phyloP scores from a whole-genome alignment of 2,113 vertebrate genomes.

The Todiramphus saurophagus region DNA sequence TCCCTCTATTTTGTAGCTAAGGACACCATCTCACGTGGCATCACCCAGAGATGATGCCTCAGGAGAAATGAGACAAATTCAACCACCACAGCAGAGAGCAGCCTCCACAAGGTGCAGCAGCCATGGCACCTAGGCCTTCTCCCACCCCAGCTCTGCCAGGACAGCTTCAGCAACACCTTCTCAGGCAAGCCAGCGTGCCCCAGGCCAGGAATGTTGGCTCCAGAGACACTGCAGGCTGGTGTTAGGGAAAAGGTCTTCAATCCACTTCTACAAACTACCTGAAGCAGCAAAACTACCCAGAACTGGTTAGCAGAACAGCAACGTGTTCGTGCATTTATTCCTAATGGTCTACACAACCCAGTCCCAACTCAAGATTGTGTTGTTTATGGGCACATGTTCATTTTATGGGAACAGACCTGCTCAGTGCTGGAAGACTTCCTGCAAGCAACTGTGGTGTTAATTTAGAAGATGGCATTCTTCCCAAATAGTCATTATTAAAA shows the following conservation, averaged over 20 bases:
- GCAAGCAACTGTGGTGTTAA: constrained; percentile 16
- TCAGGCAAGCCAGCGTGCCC: neutral
- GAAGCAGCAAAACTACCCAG: neutral
- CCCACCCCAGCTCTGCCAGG: neutral
- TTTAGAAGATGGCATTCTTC: constrained; percentile 58
- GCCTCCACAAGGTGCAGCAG: neutral
- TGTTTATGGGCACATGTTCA: constrained; percentile 35
- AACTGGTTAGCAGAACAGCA: neutral
- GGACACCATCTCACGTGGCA: neutral
- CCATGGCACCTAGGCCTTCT: neutral
- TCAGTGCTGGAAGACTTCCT: constrained; percentile 25
- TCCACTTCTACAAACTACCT: neutral
- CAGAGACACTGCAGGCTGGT: neutral
- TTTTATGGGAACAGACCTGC: constrained; percentile 58
- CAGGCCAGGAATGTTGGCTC: rapidly evolving
- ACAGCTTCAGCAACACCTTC: neutral
- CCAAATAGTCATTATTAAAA: constrained; percentile 46
- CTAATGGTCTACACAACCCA: neutral
- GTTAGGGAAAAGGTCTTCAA: neutral
- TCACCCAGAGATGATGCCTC: neutral
- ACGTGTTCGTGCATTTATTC: neutral
- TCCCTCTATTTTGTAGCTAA: neutral
- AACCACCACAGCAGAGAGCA: neutral
- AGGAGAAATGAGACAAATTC: neutral
- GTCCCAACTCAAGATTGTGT: neutral